Evolutionary conservation across 2,797 vertebrate genomes (phyloP).

Genomic region (Oophaga sylvatica): DNA sequence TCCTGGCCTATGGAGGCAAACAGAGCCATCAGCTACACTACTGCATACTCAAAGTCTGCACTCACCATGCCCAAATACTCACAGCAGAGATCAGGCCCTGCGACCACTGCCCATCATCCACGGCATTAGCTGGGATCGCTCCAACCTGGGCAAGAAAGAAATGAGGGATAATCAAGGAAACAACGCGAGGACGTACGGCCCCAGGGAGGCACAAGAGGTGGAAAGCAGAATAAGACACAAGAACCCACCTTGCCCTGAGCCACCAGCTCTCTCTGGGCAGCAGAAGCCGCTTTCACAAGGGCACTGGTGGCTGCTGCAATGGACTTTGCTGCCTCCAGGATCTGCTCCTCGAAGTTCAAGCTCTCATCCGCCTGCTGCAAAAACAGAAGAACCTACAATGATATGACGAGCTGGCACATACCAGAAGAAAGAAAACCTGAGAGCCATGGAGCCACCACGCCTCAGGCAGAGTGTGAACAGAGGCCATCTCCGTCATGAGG

Average conservation of each 20-base stretch:
- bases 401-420: not conserved
- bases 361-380: constrained; percentile 93
- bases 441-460: too few relatives aligned
- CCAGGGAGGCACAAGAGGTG: rapidly evolving
- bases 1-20: constrained; percentile 75
- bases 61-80: constrained; percentile 68
- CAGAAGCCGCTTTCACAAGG: constrained; percentile 95
- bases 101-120: constrained; percentile 97
- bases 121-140: constrained; percentile 88
- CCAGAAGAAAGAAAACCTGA: not conserved
- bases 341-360: constrained; percentile 98
- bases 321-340: constrained; percentile 96
- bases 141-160: constrained; percentile 79
- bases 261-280: constrained; percentile 95
- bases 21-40: not conserved
- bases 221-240: not conserved
- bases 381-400: not conserved
- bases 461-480: too few relatives aligned
- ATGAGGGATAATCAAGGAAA: not conserved
- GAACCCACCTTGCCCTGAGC: constrained; percentile 93
- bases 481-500: too few relatives aligned
- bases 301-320: constrained; percentile 97
- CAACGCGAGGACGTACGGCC: not conserved
- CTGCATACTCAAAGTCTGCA: not conserved
- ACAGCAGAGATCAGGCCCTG: constrained; percentile 98